phyloP scores from a whole-genome alignment of 1,140 invertebrate genomes.

The Ceratina japonica region DNA sequence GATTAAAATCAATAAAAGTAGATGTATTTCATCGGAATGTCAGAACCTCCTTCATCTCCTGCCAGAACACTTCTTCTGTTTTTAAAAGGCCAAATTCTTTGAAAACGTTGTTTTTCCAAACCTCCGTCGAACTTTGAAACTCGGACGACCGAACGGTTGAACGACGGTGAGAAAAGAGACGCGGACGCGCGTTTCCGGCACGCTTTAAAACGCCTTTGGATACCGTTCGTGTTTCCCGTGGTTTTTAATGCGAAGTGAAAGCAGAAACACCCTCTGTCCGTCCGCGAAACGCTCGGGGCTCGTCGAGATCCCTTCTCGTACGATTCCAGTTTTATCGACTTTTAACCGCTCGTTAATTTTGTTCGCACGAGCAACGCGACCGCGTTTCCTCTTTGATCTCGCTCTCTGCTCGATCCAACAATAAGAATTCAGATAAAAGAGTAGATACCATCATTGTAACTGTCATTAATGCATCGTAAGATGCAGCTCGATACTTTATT shows the following conservation, averaged over 20 bases:
- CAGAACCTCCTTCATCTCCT: no score
- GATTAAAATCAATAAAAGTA: no score
- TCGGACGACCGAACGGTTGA: background rate
- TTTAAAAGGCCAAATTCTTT: no score
- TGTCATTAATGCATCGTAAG: no score
- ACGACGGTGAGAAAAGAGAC: background rate
- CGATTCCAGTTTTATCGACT: constrained; percentile 17
- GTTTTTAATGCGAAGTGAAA: constrained; percentile 29
- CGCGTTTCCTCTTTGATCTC: background rate
- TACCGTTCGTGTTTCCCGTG: constrained; percentile 10
- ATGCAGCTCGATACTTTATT: no score
- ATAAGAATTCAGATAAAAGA: no score
- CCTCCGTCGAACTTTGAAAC: background rate
- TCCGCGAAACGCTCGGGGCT: constrained; percentile 24
- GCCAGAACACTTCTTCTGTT: no score
- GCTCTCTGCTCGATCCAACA: background rate
- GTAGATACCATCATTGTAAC: no score
- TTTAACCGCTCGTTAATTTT: constrained; percentile 36
- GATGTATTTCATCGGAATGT: no score
- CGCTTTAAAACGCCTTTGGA: constrained; percentile 20
- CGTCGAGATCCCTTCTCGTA: constrained; percentile 1
- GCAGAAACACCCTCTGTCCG: constrained; percentile 38
- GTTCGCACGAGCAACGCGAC: constrained; percentile 9
- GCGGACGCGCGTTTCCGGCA: constrained; percentile 11
- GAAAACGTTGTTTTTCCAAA: no score